Evolutionary conservation across 2,113 vertebrate species (phyloP).

Genomic region (Eretmochelys imbricata): DNA sequence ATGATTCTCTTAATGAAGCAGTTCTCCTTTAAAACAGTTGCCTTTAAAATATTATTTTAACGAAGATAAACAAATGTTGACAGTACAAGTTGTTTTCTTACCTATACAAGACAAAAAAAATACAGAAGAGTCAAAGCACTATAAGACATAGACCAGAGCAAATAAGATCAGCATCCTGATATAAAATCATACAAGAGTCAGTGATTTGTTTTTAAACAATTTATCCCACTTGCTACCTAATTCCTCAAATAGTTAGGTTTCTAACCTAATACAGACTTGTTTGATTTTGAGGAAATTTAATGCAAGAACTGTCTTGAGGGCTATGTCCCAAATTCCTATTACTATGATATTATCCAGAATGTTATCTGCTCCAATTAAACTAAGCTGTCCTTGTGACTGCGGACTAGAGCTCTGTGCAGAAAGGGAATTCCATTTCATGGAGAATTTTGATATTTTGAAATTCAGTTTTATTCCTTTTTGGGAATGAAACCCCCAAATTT

Average conservation of each 20-base stretch:
- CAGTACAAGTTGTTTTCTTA: neutral
- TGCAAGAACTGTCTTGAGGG: neutral
- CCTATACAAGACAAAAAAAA: neutral
- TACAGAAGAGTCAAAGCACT: neutral
- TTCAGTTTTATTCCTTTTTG: no score
- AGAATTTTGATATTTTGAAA: no score
- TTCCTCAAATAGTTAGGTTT: neutral
- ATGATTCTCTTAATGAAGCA: neutral
- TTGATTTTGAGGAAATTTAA: neutral
- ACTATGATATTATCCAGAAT: no score
- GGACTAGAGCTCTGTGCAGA: neutral
- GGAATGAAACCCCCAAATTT: no score
- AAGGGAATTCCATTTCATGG: neutral
- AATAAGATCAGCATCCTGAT: neutral
- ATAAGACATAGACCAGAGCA: neutral
- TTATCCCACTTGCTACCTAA: neutral
- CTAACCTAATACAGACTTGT: neutral
- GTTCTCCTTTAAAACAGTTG: neutral
- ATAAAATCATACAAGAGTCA: neutral
- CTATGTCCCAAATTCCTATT: neutral
- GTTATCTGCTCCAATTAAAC: neutral
- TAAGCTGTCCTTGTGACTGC: neutral
- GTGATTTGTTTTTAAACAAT: neutral
- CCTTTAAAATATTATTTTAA: neutral
- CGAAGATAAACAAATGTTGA: neutral